Evolutionary conservation across 2,113 vertebrate species (phyloP).

Genomic region (Bothrops jararaca): DNA sequence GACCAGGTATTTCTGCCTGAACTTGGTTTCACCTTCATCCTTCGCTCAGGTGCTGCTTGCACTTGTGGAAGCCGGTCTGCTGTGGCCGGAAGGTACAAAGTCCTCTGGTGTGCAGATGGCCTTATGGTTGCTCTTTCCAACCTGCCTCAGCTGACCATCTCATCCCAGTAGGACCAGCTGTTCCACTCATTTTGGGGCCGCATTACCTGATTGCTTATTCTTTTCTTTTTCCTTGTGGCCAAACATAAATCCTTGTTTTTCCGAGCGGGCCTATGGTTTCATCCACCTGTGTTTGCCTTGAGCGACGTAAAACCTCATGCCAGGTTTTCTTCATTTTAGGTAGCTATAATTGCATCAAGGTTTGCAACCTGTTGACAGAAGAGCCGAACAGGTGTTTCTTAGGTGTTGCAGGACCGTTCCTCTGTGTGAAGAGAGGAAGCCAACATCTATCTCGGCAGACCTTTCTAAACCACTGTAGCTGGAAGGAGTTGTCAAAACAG

Average conservation of each 20-base stretch:
- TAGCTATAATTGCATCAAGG: constrained; percentile 46
- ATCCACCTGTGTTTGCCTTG: constrained; percentile 93
- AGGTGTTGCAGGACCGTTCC: not conserved
- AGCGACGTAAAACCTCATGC: constrained; percentile 75
- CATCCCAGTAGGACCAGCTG: constrained; percentile 94
- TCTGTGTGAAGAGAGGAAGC: not conserved
- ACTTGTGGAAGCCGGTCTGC: constrained; percentile 86
- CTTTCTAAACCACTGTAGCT: not conserved
- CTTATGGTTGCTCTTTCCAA: constrained; percentile 91
- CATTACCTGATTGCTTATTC: constrained; percentile 81
- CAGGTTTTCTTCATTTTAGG: constrained; percentile 58
- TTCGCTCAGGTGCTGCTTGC: constrained; percentile 68
- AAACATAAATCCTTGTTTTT: constrained; percentile 83
- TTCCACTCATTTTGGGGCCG: constrained; percentile 90
- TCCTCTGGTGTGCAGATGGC: constrained; percentile 97
- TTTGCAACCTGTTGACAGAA: constrained; percentile 2
- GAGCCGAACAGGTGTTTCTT: not conserved
- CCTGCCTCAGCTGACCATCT: constrained; percentile 91
- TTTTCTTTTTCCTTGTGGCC: constrained; percentile 87
- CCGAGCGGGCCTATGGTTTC: constrained; percentile 88
- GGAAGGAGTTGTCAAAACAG: not conserved
- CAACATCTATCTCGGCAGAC: not conserved
- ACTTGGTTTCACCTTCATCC: constrained; percentile 78
- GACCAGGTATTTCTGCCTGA: constrained; percentile 42
- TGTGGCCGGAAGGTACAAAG: constrained; percentile 82